phyloP scores from a whole-genome alignment of 2,113 vertebrate species.

The Petaurus breviceps region DNA sequence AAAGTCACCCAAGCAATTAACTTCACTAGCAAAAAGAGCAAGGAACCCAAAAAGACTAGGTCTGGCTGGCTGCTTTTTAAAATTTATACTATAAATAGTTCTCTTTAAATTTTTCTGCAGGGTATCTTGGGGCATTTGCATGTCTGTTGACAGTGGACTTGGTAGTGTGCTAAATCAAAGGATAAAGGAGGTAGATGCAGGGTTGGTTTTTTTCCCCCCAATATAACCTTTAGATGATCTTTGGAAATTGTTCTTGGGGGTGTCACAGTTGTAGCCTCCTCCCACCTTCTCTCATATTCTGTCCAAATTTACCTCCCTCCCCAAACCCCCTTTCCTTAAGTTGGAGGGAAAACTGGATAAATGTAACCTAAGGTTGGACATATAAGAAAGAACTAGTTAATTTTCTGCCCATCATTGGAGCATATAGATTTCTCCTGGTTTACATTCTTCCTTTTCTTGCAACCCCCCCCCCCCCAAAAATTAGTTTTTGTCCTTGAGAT shows the following conservation, averaged over 20 bases:
- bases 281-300: not conserved
- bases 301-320: not conserved
- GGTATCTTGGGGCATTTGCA: constrained; percentile 39
- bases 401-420: not conserved
- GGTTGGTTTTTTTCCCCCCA: not conserved
- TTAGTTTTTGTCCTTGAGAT: not conserved
- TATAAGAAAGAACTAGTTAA: not conserved
- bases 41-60: not conserved
- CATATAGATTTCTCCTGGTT: not conserved
- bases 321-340: not conserved
- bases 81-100: constrained; percentile 61
- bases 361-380: constrained; percentile 8
- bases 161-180: constrained; percentile 25
- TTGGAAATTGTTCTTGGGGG: not conserved
- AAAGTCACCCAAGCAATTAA: not conserved
- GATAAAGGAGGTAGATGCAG: constrained; percentile 31
- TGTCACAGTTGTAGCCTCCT: not conserved
- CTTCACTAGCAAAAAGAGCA: not conserved
- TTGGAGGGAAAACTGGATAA: not conserved
- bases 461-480: not conserved
- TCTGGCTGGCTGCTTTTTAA: constrained; percentile 29
- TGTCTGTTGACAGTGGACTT: not conserved
- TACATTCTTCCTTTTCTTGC: not conserved
- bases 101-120: constrained; percentile 70
- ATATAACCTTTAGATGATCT: not conserved